Evolutionary conservation across 2,888 invertebrate species (phyloP), one percentile per base, ranked within the genome.

Genomic region (Drosophila anomelani): DNA sequence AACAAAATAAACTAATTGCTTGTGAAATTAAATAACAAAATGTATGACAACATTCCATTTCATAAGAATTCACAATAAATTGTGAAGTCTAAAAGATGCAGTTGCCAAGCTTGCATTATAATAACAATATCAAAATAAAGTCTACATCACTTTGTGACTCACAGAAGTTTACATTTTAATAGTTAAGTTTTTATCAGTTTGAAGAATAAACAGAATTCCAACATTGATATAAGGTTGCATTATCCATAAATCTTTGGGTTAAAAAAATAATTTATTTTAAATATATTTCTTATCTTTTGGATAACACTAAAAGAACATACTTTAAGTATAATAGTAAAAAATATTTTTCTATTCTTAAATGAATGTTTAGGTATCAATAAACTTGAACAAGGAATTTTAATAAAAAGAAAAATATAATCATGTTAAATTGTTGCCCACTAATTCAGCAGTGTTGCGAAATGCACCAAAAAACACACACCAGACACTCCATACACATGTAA

Each of bases 371-470:
- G 4, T 4, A 23, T 23, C 23, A 23, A 23, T 23, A 23, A 23
- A 23, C 23, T 23, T 23, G 23, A 13, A 10, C 7, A 13, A 49
- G 12, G 3, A 34, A 13, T 20, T 51, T 34, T 29, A 23, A 23
- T 3, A 23, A 3, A 17, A 41, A 17, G 10, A 32, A 13, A 17
- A 20, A 36, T 12, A 38, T 9, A 38, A 53, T 38, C n/a, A 60
- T 57, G 17, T 38, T 51, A 17, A 66, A 53, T 66, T 66, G 44
- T 32, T 68, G 20, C 38, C 46, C 34, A 68, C 55, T 47, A 62
- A 63, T 63, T 51, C 17, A 38, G 12, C 64, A 81, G 81, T 81
- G 84, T 81, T 81, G 86, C 78, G 71, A 83, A 81, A 83, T 62
- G 67, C 36, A 13, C 39, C 23, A 47, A 20, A 54, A 53, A 10